Evolutionary conservation across 2,888 invertebrate genomes (phyloP).

Genomic region (Cremastobaeus sp.): DNA sequence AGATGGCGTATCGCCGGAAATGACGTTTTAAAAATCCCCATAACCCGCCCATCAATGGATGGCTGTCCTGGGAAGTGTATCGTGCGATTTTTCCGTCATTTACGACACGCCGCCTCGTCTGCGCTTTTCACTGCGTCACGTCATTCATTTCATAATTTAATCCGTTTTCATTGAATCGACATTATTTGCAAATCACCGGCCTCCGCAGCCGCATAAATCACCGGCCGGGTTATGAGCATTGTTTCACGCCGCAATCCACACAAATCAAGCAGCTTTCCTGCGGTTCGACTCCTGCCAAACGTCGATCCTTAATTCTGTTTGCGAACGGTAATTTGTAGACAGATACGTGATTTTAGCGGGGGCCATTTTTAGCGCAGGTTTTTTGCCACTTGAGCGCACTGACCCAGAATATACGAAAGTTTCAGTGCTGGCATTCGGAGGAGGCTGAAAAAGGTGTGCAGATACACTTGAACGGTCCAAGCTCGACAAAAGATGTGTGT

Average conservation of each 20-base stretch:
- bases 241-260: no score
- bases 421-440: no score
- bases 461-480: neutral
- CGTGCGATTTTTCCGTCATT: constrained; percentile 63
- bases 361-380: no score
- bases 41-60: constrained; percentile 47
- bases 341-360: no score
- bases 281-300: no score
- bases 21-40: constrained; percentile 59
- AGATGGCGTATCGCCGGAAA: constrained; percentile 65
- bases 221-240: no score
- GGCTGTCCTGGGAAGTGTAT: constrained; percentile 64
- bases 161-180: constrained; percentile 33
- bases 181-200: constrained; percentile 38
- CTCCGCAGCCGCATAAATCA: constrained; percentile 7
- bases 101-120: constrained; percentile 10
- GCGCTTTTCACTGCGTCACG: constrained; percentile 4
- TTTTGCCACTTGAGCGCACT: constrained; percentile 23
- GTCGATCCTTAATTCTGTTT: no score
- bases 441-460: no score
- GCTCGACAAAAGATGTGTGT: constrained; percentile 12
- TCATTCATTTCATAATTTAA: constrained; percentile 25
- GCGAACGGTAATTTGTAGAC: no score
- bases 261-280: no score
- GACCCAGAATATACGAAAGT: constrained; percentile 38